Percentiles rank a stretch among this genome's conserved stretches.
Conservation (phyloP, 2,113 vertebrate genomes). For the Sinocyclocheilus anshuiensis region DNA sequence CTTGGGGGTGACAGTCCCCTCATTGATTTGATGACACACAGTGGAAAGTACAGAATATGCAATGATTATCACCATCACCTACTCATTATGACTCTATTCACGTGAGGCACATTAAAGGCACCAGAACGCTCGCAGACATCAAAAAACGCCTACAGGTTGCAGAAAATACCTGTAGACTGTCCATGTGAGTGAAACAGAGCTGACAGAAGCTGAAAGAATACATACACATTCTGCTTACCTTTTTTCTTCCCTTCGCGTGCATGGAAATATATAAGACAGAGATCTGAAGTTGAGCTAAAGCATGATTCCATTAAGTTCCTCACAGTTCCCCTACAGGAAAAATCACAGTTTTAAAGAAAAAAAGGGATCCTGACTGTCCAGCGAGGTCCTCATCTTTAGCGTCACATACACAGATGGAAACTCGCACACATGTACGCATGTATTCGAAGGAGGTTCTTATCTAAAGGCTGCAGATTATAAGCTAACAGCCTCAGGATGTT, state of each 20-base stretch:
- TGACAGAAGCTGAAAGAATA: background rate
- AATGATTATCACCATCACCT: slow-evolving; percentile 1
- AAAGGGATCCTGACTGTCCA: slow-evolving; percentile 44
- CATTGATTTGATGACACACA: background rate
- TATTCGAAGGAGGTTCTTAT: slow-evolving; percentile 15
- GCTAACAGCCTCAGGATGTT: slow-evolving; percentile 37
- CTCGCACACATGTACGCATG: slow-evolving; percentile 8
- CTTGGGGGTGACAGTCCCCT: background rate
- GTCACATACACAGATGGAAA: slow-evolving; percentile 8
- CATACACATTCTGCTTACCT: slow-evolving; percentile 45
- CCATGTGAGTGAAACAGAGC: background rate
- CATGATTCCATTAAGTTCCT: slow-evolving; percentile 37
- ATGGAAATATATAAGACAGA: background rate
- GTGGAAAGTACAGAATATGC: background rate
- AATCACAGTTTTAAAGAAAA: slow-evolving; percentile 29
- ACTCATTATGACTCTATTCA: background rate
- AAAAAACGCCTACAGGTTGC: slow-evolving; percentile 49
- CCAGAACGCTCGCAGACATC: background rate
- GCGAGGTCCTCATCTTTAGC: slow-evolving; percentile 50
- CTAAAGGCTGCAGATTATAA: slow-evolving; percentile 22
- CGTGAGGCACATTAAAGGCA: background rate
- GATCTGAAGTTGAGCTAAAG: slow-evolving; percentile 29
- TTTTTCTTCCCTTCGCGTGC: slow-evolving; percentile 18
- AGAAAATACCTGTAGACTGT: slow-evolving; percentile 19
- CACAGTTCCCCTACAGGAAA: slow-evolving; percentile 40